A percentile compares a stretch with the other conserved stretches of the same genome.
Conservation (phyloP, 2,888 invertebrate genomes). For the Yponomeuta evonymella region DNA sequence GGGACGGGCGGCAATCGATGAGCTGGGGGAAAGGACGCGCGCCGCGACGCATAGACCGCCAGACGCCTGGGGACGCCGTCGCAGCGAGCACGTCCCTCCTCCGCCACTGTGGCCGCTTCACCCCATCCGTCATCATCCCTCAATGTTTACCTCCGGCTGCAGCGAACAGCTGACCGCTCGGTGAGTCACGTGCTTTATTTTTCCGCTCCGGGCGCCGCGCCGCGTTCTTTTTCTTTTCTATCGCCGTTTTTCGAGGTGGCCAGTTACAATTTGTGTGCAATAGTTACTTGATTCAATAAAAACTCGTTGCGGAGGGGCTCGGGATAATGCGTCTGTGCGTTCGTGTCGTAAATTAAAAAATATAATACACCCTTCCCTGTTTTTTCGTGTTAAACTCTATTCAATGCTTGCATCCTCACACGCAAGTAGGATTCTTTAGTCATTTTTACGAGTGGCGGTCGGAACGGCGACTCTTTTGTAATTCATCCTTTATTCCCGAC, state of each 20-base stretch:
- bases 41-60: slow-evolving; percentile 77
- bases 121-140: slow-evolving; percentile 53
- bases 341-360: slow-evolving; percentile 60
- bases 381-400: slow-evolving; percentile 56
- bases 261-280: slow-evolving; percentile 37
- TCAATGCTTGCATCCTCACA: slow-evolving; percentile 41
- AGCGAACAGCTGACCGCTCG: slow-evolving; percentile 72
- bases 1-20: slow-evolving; percentile 71
- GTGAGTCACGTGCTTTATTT: slow-evolving; percentile 50
- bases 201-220: neutral
- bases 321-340: slow-evolving; percentile 35
- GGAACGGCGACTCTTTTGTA: slow-evolving; percentile 57
- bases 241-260: slow-evolving; percentile 28
- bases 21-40: slow-evolving; percentile 64
- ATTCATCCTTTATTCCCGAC: slow-evolving; percentile 66
- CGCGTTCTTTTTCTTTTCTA: slow-evolving; percentile 8
- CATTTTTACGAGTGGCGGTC: slow-evolving; percentile 65
- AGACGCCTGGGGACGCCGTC: slow-evolving; percentile 75
- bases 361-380: slow-evolving; percentile 64
- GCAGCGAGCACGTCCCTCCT: slow-evolving; percentile 55
- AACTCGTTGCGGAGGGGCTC: slow-evolving; percentile 49
- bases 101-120: slow-evolving; percentile 40
- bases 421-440: slow-evolving; percentile 54
- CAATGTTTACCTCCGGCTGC: slow-evolving; percentile 58
- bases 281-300: slow-evolving; percentile 21